phyloP scores from a whole-genome alignment of 2,113 vertebrate species.

The Prionailurus viverrinus region DNA sequence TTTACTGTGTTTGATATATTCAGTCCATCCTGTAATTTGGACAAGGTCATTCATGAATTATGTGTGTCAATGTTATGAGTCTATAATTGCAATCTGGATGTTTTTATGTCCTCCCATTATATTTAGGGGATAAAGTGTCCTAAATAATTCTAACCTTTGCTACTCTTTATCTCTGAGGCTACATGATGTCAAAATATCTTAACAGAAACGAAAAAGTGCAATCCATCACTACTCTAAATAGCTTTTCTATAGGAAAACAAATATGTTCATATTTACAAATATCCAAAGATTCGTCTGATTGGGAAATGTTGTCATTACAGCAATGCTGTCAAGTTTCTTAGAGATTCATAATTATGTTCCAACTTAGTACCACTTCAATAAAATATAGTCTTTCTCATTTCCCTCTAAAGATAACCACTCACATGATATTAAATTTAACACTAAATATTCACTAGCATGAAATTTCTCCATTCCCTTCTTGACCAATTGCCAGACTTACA shows the following conservation, averaged over 20 bases:
- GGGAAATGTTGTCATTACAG: conserved; percentile 9
- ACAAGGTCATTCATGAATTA: conserved; percentile 68
- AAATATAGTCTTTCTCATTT: conserved; percentile 29
- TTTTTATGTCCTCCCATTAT: conserved; percentile 57
- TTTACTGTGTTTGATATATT: conserved; percentile 50
- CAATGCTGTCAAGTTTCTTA: conserved; percentile 46
- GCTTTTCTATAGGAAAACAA: conserved; percentile 25
- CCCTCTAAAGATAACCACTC: background rate
- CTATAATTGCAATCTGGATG: conserved; percentile 62
- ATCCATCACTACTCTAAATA: conserved; percentile 1
- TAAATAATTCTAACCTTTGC: conserved; percentile 72
- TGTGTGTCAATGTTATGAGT: conserved; percentile 61
- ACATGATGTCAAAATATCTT: conserved; percentile 47
- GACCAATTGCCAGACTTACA: background rate
- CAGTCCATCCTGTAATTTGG: conserved; percentile 40
- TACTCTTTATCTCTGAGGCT: conserved; percentile 56
- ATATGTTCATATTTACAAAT: conserved; percentile 9
- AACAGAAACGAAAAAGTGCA: conserved; percentile 47
- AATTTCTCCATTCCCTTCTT: background rate
- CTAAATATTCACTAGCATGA: conserved; percentile 12
- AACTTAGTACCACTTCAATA: background rate
- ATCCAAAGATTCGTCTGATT: background rate
- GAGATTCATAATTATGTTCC: conserved; percentile 23
- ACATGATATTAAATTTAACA: conserved; percentile 9
- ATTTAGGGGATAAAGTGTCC: conserved; percentile 31